These are phyloP conservation scores for Coelinius sp. DNA, from an alignment of 2,888 invertebrate genomes.

Conservation along the genomic window DNA sequence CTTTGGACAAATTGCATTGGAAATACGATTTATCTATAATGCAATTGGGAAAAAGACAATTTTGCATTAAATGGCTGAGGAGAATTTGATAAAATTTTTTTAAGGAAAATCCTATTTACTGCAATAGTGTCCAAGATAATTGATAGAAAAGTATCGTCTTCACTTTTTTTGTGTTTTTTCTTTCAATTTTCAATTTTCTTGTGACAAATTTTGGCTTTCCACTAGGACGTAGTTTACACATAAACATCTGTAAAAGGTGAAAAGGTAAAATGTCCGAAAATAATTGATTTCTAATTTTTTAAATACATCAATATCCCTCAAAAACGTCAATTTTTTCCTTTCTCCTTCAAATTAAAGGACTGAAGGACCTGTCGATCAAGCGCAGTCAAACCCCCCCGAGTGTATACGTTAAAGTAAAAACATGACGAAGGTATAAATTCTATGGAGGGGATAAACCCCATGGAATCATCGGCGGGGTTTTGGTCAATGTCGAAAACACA, in stretches of 20 bases:
- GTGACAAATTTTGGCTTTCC: too few relatives aligned
- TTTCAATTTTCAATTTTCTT: too few relatives aligned
- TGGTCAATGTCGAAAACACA: conserved; percentile 68
- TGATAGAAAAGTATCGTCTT: too few relatives aligned
- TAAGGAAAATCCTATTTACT: too few relatives aligned
- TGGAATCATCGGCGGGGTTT: conserved; percentile 57
- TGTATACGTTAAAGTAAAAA: conserved; percentile 28
- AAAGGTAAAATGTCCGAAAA: too few relatives aligned
- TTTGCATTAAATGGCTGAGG: background rate
- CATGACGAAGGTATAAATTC: conserved; percentile 15
- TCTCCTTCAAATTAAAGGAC: conserved; percentile 13
- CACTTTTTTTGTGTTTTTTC: too few relatives aligned
- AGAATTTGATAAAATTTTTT: background rate
- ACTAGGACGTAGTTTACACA: too few relatives aligned
- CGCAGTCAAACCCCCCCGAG: conserved; percentile 23
- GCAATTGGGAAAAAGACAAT: conserved; percentile 4
- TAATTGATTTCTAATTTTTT: background rate
- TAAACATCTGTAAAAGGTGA: too few relatives aligned
- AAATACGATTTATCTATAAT: conserved; percentile 6
- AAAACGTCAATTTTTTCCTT: background rate
- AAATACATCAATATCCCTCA: background rate
- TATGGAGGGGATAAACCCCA: background rate
- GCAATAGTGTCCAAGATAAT: too few relatives aligned
- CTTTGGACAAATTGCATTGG: conserved; percentile 11
- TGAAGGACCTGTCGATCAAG: conserved; percentile 33